phyloP scores from a whole-genome alignment of 2,888 invertebrate species.

The Xylota sylvarum region DNA sequence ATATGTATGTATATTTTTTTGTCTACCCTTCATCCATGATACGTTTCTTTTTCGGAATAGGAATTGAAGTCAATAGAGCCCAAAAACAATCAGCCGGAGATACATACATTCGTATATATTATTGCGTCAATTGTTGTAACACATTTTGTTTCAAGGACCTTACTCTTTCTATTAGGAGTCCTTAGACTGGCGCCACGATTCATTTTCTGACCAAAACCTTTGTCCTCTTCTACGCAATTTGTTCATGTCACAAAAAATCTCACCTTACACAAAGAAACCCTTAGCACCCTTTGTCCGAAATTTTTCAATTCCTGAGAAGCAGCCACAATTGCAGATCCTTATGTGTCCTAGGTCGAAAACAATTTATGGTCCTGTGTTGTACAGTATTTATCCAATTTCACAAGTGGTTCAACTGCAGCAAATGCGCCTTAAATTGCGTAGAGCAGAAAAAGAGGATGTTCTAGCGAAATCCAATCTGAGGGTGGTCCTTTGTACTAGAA shows the following conservation, averaged over 20 bases:
- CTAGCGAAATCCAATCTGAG: not conserved
- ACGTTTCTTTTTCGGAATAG: too few relatives aligned
- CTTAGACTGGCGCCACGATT: conserved; percentile 56
- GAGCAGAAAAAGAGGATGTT: conserved; percentile 11
- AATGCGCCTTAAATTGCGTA: conserved; percentile 5
- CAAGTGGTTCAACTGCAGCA: conserved; percentile 25
- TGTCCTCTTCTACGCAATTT: conserved; percentile 56
- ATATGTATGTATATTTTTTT: too few relatives aligned
- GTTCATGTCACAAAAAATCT: conserved; percentile 60
- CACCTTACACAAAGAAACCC: conserved; percentile 53
- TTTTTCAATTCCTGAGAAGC: conserved; percentile 31
- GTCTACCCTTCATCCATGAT: too few relatives aligned
- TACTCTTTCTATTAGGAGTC: not conserved
- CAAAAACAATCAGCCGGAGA: too few relatives aligned
- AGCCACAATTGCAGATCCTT: conserved; percentile 3
- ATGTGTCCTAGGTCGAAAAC: not conserved
- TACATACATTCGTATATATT: too few relatives aligned
- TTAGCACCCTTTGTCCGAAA: conserved; percentile 20
- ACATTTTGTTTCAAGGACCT: not conserved
- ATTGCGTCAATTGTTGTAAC: not conserved
- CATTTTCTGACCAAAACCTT: conserved; percentile 27
- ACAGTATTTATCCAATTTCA: conserved; percentile 4
- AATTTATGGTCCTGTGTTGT: conserved; percentile 11
- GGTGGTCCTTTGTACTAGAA: conserved; percentile 31
- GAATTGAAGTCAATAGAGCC: too few relatives aligned